Conservation (phyloP, 2,797 vertebrate genomes). For the Danio jaintianensis region DNA sequence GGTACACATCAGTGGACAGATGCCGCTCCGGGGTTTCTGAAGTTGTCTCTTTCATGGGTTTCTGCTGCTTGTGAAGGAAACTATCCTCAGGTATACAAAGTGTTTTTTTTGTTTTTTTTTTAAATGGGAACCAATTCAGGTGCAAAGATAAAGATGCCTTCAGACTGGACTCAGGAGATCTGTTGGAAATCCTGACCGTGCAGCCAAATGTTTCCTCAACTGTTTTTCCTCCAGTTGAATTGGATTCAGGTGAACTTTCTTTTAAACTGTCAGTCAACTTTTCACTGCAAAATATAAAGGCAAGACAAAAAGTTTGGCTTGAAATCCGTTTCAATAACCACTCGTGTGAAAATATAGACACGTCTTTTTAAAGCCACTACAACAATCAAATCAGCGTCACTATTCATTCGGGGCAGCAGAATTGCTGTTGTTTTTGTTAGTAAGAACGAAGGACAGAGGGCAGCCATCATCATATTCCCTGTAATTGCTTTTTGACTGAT, state of each 20-base stretch:
- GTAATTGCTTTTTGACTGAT: constrained; percentile 64
- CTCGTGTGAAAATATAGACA: constrained; percentile 51
- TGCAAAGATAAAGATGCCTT: constrained; percentile 67
- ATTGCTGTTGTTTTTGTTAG: constrained; percentile 56
- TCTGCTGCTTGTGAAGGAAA: constrained; percentile 66
- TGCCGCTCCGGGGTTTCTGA: constrained; percentile 65
- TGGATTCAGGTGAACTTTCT: constrained; percentile 39
- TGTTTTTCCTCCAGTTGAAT: constrained; percentile 17
- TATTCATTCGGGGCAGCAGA: constrained; percentile 43
- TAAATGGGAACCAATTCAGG: constrained; percentile 77
- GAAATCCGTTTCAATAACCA: constrained; percentile 48
- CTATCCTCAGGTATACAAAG: constrained; percentile 63
- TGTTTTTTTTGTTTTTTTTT: constrained; percentile 72
- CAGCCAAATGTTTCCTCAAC: constrained; percentile 39
- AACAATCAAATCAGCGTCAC: constrained; percentile 52
- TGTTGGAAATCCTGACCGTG: constrained; percentile 47
- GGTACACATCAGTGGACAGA: constrained; percentile 72
- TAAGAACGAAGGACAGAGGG: constrained; percentile 50
- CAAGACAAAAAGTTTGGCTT: constrained; percentile 28
- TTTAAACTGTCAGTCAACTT: constrained; percentile 35
- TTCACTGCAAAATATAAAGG: constrained; percentile 34
- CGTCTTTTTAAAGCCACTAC: constrained; percentile 43
- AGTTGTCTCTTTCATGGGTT: constrained; percentile 68
- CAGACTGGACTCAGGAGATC: constrained; percentile 54
- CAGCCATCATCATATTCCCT: constrained; percentile 57